These are phyloP conservation scores for Mamestra brassicae DNA, from an alignment of 2,888 invertebrate species.

Conservation along the genomic window DNA sequence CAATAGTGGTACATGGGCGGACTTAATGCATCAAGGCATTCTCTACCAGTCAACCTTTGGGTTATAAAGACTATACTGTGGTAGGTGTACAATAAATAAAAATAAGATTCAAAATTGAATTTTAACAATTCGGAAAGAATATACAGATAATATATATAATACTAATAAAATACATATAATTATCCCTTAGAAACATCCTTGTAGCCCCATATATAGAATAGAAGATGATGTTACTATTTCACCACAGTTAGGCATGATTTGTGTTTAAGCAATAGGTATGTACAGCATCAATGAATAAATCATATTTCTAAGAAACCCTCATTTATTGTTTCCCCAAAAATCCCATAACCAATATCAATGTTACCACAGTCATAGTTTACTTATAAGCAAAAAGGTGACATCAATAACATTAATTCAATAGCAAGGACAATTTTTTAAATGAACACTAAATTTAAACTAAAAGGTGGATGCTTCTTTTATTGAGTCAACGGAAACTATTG, in stretches of 20 bases:
- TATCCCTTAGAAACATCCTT: background rate
- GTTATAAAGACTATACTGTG: no score
- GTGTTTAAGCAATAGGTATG: background rate
- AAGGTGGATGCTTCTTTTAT: background rate
- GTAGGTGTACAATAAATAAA: no score
- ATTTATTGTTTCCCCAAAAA: background rate
- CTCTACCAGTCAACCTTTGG: no score
- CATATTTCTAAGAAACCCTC: background rate
- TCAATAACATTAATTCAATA: background rate
- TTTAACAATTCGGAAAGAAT: no score
- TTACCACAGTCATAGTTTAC: background rate
- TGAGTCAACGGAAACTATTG: constrained; percentile 18
- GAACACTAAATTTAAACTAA: constrained; percentile 1
- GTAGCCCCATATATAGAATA: background rate
- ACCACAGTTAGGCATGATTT: background rate
- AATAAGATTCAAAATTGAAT: no score
- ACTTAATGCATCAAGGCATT: no score
- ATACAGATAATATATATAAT: no score
- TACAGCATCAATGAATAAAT: background rate
- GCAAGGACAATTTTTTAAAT: constrained; percentile 2
- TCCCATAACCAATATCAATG: background rate
- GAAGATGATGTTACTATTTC: background rate
- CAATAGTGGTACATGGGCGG: no score
- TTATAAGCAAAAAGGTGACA: background rate
- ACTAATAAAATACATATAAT: no score